phyloP scores from a whole-genome alignment of 2,888 invertebrate species.

The Oegoconia quadripuncta region DNA sequence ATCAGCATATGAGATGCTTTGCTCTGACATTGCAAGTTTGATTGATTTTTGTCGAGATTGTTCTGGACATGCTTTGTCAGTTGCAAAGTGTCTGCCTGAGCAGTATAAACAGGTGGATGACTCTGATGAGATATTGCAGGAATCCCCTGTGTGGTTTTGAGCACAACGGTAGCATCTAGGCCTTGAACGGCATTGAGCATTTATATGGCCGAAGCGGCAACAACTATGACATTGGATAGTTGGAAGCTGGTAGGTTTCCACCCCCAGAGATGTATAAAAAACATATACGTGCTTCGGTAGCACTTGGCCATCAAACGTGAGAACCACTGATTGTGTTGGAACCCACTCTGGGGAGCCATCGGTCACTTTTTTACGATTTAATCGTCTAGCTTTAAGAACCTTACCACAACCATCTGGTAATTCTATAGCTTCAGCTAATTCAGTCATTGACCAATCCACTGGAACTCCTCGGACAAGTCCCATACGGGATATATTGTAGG shows the following conservation, averaged over 20 bases:
- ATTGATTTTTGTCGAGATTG: slow-evolving; percentile 18
- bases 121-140: slow-evolving; percentile 7
- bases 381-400: slow-evolving; percentile 13
- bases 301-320: slow-evolving; percentile 11
- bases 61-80: slow-evolving; percentile 10
- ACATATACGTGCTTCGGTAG: slow-evolving; percentile 7
- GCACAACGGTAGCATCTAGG: slow-evolving; percentile 21
- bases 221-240: slow-evolving; percentile 19
- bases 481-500: slow-evolving; percentile 7
- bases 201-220: slow-evolving; percentile 23
- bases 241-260: slow-evolving; percentile 10
- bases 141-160: slow-evolving; percentile 14
- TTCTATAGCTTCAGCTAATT: slow-evolving; percentile 6
- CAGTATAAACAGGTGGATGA: slow-evolving; percentile 14
- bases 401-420: slow-evolving; percentile 5
- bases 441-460: slow-evolving; percentile 7
- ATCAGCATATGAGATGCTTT: slow-evolving; percentile 18
- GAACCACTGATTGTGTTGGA: slow-evolving; percentile 11
- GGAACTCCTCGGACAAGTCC: slow-evolving; percentile 5
- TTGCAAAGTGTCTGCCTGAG: slow-evolving; percentile 16
- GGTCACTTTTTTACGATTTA: slow-evolving; percentile 7
- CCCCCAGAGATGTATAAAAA: slow-evolving; percentile 6
- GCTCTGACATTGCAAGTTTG: slow-evolving; percentile 19
- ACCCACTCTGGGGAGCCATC: slow-evolving; percentile 5
- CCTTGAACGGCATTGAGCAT: slow-evolving; percentile 20